Base-by-base conservation (phyloP, 2,113 vertebrate species). In the Lipophrys pholis region DNA sequence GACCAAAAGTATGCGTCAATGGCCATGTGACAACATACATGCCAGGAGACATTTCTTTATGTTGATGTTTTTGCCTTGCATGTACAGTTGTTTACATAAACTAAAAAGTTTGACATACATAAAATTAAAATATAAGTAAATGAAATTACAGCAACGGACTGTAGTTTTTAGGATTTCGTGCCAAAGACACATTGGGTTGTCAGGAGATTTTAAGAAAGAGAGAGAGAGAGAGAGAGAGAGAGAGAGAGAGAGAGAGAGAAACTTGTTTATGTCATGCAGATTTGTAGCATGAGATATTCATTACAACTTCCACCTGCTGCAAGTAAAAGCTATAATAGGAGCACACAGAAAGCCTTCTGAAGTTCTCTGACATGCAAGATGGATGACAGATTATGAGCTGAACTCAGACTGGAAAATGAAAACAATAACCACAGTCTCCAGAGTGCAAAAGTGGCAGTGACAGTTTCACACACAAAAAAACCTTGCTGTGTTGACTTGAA, bases 271-370 rank as follows among this genome's bases (percentile, higher is more conserved):
- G 58, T 55, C 59, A 78, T 65, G 54, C 39, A 43, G 74, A 64
- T 71, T 76, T 73, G 38, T 43, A 48, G 61, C 63, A 69, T 57
- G 12, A 41, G 56, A 59, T 63, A 48, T 59, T 60, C 46, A 51
- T 78, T 56, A 76, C 1, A 63, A n/a, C 62, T 59, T 61, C 75
- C 71, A 69, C 79, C 49, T 85, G 73, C 64, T 76, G 42, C 48
- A 17, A 67, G 78, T 64, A 60, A 73, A 73, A 70, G 45, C 17
- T 49, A 21, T 14, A 30, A 51, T 48, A 55, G 17, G 30, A 71
- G 55, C 5, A n/a, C 4, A 5, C 6, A 48, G 6, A 42, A 48
- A n/a, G 17, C 58, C 69, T 35, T 68, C 53, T 63, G 36, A 79
- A 63, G 76, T 51, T 53, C 16, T 53, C 3, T 43, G 6, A 53